Base-by-base conservation (phyloP, 1,140 invertebrate genomes). In the Trachymyrmex cornetzi region DNA sequence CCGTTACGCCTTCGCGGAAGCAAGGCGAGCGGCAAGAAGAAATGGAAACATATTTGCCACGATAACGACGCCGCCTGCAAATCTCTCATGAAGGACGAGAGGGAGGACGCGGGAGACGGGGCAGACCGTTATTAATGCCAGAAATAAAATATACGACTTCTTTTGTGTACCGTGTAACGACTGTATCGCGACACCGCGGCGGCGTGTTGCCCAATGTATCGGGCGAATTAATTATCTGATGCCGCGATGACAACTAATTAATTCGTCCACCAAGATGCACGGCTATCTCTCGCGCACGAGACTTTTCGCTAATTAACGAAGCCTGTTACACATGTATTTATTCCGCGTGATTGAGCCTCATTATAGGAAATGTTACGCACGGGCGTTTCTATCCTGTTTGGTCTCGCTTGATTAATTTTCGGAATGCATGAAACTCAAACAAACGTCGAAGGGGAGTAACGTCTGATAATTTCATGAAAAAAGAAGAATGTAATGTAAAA, bases 1-100 rank as follows among this genome's bases (percentile, higher is more conserved):
- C 90, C 91, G 77, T 91, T 85, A 89, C 87, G 88, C 87, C 80
- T 89, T 89, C 88, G 59, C 89, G 89, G 80, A 90, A 90, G 69
- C 75, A 38, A 22, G 63, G 38, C n/a, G 75, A 85, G 71, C 63
- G 71, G 89, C 88, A 71, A 85, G 82, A 88, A 91, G 88, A 87
- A 87, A 77, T 89, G 86, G 85, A 91, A 92, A 88, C 77, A 91
- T 89, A 89, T 89, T 86, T 86, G 67, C 88, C 66, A 67, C 61
- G 87, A 86, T 92, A 92, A 90, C 77, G 88, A 91, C 77, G 74
- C 85, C 34, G 64, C 38, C 27, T 69, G 63, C 64, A 77, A 77
- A 89, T 86, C 74, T 88, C 59, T 6, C 16, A 9, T n/a, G 30
- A 50, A 16, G 34, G 30, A 34, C 9, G 50, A 50, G 34, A 22